These are phyloP conservation scores for Neogobius melanostomus DNA, from an alignment of 2,113 vertebrate genomes.

Conservation along the genomic window DNA sequence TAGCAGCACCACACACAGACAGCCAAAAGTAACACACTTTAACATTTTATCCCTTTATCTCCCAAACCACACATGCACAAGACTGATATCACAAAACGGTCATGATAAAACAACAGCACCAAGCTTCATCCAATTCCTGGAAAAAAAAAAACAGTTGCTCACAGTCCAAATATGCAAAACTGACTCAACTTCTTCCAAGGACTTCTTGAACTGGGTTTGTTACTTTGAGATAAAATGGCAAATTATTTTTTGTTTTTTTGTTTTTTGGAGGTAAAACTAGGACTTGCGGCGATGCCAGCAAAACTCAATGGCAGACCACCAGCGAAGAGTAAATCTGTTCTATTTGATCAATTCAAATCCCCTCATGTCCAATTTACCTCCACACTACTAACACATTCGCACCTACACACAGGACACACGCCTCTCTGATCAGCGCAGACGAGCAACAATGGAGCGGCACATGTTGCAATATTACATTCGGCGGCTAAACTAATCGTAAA, in stretches of 20 bases:
- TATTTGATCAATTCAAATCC: neutral
- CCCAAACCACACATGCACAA: slow-evolving; percentile 25
- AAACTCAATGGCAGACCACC: slow-evolving; percentile 19
- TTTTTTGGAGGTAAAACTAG: slow-evolving; percentile 11
- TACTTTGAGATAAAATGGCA: slow-evolving; percentile 20
- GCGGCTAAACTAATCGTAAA: slow-evolving; percentile 10
- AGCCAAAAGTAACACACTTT: slow-evolving; percentile 41
- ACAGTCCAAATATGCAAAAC: slow-evolving; percentile 28
- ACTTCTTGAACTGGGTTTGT: slow-evolving; percentile 1
- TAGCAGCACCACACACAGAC: slow-evolving; percentile 41
- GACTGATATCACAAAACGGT: slow-evolving; percentile 16
- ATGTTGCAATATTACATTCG: slow-evolving; percentile 19
- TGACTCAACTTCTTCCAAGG: slow-evolving; percentile 25
- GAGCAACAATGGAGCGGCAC: slow-evolving; percentile 7
- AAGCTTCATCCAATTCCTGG: slow-evolving; percentile 15
- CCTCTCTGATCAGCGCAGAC: slow-evolving; percentile 6
- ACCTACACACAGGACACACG: slow-evolving; percentile 2
- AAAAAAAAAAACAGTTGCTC: slow-evolving; percentile 12
- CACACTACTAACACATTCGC: neutral
- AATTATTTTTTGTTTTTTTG: slow-evolving; percentile 30
- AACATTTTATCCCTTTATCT: slow-evolving; percentile 8
- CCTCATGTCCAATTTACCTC: slow-evolving; percentile 10
- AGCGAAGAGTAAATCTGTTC: slow-evolving; percentile 19
- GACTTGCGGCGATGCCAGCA: neutral
- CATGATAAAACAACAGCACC: slow-evolving; percentile 23